phyloP scores from a whole-genome alignment of 2,797 vertebrate species.

The Myotis pilosus region DNA sequence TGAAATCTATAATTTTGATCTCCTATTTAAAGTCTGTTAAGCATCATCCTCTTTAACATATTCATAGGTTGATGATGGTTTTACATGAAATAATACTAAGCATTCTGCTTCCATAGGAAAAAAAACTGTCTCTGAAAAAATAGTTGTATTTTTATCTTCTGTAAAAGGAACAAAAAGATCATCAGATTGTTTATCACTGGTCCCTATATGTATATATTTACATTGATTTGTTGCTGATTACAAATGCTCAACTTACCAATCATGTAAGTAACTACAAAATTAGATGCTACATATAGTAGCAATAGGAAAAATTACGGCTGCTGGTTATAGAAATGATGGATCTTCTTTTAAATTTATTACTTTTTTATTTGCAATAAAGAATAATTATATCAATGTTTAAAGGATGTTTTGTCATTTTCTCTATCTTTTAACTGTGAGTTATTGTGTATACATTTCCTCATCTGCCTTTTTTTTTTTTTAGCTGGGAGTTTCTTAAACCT shows the following conservation, averaged over 20 bases:
- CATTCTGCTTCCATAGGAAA: conserved; percentile 10
- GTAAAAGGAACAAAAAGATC: conserved; percentile 18
- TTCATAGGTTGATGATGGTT: conserved; percentile 20
- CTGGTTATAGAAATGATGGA: conserved; percentile 24
- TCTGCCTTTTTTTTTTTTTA: conserved; percentile 73
- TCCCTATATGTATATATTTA: not conserved
- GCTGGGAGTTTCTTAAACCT: conserved; percentile 70
- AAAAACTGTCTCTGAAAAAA: conserved; percentile 51
- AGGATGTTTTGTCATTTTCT: conserved; percentile 68
- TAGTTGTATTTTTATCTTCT: conserved; percentile 36
- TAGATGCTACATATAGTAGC: not conserved
- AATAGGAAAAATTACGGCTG: conserved; percentile 8
- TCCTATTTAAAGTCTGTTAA: conserved; percentile 62
- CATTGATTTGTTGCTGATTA: conserved; percentile 48
- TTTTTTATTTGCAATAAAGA: conserved; percentile 73
- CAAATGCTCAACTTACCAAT: conserved; percentile 36
- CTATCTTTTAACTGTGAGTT: conserved; percentile 72
- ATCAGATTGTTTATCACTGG: conserved; percentile 24
- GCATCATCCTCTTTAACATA: conserved; percentile 63
- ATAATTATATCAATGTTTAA: conserved; percentile 60
- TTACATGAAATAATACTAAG: conserved; percentile 52
- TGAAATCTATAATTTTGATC: conserved; percentile 64
- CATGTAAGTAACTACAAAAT: conserved; percentile 35
- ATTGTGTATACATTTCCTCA: conserved; percentile 61
- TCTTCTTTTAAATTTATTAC: conserved; percentile 51